Conservation (phyloP, 2,797 vertebrate species). For the Schizothorax lantsangensis region DNA sequence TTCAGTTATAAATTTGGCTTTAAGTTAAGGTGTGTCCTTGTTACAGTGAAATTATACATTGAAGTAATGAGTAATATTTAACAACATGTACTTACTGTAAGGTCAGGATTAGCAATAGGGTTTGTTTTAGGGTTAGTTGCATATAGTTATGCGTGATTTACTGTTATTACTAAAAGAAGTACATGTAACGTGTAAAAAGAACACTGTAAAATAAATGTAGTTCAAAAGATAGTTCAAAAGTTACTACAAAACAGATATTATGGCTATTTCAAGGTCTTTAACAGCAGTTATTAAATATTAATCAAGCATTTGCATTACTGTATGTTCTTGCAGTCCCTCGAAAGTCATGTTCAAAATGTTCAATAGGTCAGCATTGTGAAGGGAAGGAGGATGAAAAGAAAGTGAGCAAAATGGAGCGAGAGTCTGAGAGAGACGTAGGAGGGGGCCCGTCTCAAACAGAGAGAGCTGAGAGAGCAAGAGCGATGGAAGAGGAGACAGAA, state of each 20-base stretch:
- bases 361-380: slow-evolving; percentile 73
- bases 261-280: background rate
- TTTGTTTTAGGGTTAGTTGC: background rate
- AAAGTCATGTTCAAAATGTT: slow-evolving; percentile 72
- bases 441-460: slow-evolving; percentile 39
- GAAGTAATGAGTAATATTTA: background rate
- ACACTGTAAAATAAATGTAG: background rate
- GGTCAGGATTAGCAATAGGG: background rate
- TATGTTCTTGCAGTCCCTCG: slow-evolving; percentile 62
- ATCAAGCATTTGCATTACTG: slow-evolving; percentile 28
- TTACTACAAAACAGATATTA: background rate
- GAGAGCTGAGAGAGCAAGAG: slow-evolving; percentile 50
- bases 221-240: background rate
- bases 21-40: background rate
- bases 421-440: slow-evolving; percentile 59
- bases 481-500: slow-evolving; percentile 43
- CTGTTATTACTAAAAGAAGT: background rate
- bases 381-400: slow-evolving; percentile 61
- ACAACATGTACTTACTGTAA: background rate
- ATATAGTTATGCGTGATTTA: background rate
- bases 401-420: slow-evolving; percentile 61
- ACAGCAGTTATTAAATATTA: background rate
- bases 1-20: background rate
- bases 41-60: background rate
- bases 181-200: background rate